Percentiles rank a stretch among this genome's conserved stretches.
Evolutionary conservation across 2,888 invertebrate species (phyloP).

Genomic region (Chrysolina americana): DNA sequence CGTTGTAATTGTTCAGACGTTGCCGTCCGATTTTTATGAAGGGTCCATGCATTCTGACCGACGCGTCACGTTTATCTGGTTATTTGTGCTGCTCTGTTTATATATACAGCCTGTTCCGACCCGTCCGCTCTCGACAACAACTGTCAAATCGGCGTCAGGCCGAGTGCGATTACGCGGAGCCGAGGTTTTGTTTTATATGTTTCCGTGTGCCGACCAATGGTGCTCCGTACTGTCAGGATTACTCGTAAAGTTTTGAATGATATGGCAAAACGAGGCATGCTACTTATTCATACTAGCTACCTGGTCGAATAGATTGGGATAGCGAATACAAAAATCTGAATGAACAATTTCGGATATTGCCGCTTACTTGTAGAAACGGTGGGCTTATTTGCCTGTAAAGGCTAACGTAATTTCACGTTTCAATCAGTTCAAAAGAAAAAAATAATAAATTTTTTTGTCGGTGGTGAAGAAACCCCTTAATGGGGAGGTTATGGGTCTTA

Average conservation of each 20-base stretch:
- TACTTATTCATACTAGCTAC: not conserved
- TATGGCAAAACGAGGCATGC: not conserved
- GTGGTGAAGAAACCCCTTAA: too few relatives aligned
- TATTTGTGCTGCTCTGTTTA: constrained; percentile 8
- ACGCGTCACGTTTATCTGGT: constrained; percentile 17
- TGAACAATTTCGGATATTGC: too few relatives aligned
- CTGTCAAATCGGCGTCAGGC: constrained; percentile 1
- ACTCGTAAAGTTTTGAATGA: constrained; percentile 7
- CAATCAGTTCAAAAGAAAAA: too few relatives aligned
- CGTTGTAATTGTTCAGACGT: constrained; percentile 55
- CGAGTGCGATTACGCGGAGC: not conserved
- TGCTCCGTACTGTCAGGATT: not conserved
- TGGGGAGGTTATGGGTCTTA: too few relatives aligned
- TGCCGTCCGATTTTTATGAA: constrained; percentile 35
- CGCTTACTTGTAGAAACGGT: too few relatives aligned
- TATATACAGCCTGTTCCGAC: constrained; percentile 11
- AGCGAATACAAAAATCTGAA: too few relatives aligned
- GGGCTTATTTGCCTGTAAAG: too few relatives aligned
- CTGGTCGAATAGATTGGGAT: not conserved
- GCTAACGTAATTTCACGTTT: too few relatives aligned
- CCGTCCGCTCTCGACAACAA: not conserved
- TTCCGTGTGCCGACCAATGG: not conserved
- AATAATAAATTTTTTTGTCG: too few relatives aligned
- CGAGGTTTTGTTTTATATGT: constrained; percentile 7
- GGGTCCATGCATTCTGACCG: constrained; percentile 21